A percentile compares a stretch with the other conserved stretches of the same genome.
Evolutionary conservation across 2,113 vertebrate species (phyloP).

Genomic region (Lasiurus cinereus): DNA sequence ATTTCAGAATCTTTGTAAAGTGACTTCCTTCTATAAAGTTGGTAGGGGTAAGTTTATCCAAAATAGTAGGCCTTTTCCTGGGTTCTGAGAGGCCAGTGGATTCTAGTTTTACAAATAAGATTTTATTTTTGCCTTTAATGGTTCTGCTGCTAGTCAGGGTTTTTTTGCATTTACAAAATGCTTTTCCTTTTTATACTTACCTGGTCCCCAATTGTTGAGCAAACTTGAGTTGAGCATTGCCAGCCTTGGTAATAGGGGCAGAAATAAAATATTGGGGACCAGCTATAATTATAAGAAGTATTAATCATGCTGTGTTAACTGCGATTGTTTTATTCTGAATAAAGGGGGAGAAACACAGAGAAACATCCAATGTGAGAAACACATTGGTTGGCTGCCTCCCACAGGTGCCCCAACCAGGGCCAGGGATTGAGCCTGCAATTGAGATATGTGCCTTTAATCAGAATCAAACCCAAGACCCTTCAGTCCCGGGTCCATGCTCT

Average conservation of each 20-base stretch:
- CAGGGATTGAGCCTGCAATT: too few relatives aligned
- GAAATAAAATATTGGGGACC: too few relatives aligned
- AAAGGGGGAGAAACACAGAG: too few relatives aligned
- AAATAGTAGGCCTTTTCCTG: conserved; percentile 40
- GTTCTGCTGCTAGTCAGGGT: background rate
- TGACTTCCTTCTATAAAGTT: conserved; percentile 61
- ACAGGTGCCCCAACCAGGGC: too few relatives aligned
- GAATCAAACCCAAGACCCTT: too few relatives aligned
- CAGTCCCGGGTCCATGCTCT: too few relatives aligned
- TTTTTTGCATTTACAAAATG: conserved; percentile 21
- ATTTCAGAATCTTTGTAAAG: conserved; percentile 49
- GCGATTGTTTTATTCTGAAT: too few relatives aligned
- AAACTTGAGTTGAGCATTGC: background rate
- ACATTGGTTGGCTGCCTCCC: too few relatives aligned
- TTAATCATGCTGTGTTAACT: too few relatives aligned
- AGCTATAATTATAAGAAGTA: too few relatives aligned
- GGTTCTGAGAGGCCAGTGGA: background rate
- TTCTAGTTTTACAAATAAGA: conserved; percentile 39
- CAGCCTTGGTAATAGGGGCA: background rate
- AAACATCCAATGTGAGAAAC: too few relatives aligned
- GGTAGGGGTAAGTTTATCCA: background rate
- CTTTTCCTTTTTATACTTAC: conserved; percentile 33
- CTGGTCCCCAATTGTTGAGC: background rate
- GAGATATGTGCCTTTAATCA: too few relatives aligned
- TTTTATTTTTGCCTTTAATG: conserved; percentile 54